A percentile compares a stretch with the other conserved stretches of the same genome.
Conservation (phyloP, 1,140 invertebrate genomes). For the Saccostrea echinata region DNA sequence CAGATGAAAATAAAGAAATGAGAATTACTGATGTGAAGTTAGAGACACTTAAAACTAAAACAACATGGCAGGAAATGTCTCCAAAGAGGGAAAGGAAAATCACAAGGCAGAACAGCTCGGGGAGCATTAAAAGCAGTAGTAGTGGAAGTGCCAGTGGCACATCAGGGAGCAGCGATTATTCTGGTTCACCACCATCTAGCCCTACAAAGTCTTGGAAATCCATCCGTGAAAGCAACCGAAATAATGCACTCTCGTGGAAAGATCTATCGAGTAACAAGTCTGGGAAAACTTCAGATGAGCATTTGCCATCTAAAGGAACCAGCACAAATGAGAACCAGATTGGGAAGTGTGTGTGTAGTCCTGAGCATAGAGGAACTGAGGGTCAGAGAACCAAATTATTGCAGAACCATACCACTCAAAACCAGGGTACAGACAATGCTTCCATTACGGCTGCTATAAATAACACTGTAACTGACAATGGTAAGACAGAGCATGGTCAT, state of each 20-base stretch:
- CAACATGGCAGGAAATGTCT: constrained; percentile 60
- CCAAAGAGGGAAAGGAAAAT: constrained; percentile 53
- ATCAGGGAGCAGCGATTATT: constrained; percentile 6
- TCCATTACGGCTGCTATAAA: neutral
- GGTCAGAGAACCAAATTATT: neutral
- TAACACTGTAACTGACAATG: constrained; percentile 8
- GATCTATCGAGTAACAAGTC: constrained; percentile 55
- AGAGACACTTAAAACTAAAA: constrained; percentile 43
- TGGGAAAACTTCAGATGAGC: neutral
- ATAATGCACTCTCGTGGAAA: constrained; percentile 65
- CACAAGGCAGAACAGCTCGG: constrained; percentile 40
- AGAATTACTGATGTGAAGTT: constrained; percentile 46
- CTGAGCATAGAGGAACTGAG: constrained; percentile 3
- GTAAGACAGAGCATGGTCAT: neutral
- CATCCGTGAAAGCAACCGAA: constrained; percentile 54
- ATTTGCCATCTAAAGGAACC: constrained; percentile 56
- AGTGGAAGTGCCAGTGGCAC: constrained; percentile 42
- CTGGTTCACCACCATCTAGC: constrained; percentile 41
- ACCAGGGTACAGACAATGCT: neutral
- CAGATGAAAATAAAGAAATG: constrained; percentile 42
- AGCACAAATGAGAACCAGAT: constrained; percentile 43
- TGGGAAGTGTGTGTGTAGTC: constrained; percentile 29
- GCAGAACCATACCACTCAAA: neutral
- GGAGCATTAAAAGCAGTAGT: constrained; percentile 45
- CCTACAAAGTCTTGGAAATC: constrained; percentile 54